Evolutionary conservation across 2,797 vertebrate species (phyloP), one percentile per base, ranked within the genome.

Genomic region (Sebastes trivittatus): DNA sequence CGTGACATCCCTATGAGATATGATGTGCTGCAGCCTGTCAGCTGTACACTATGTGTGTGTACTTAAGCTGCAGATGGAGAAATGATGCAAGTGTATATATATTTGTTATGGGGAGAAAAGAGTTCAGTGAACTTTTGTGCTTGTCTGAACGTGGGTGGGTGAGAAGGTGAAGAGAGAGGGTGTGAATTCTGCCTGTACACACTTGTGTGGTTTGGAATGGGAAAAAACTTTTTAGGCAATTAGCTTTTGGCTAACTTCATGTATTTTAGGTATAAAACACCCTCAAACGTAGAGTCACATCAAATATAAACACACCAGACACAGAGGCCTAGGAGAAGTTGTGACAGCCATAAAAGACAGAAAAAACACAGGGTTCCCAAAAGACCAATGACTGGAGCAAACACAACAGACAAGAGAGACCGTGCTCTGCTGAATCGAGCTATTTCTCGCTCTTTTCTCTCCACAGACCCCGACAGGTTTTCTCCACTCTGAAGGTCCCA

Each of bases 331-430:
- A 72, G 65, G 74, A 83, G 78, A 36, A 77, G 77, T 54, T 78
- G 55, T 63, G 75, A 83, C 86, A 83, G 72, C 81, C 78, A 36
- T 38, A 11, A 66, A 42, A 58, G 60, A 79, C 82, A 72, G 73
- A 72, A 71, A 87, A 65, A 86, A 90, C 88, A 86, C 85, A 83
- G 65, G 69, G 72, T 73, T 93, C 89, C 90, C 93, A 88, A 49
- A 78, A 69, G 78, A 91, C 62, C 20, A 32, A 67, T 22, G 64
- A 64, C 36, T 82, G 82, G 67, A 79, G 59, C 81, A 87, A 72
- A 75, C 46, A 46, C 52, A 83, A 75, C 75, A 82, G 78, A 82
- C 49, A 77, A 84, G 79, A 83, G 29, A 55, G 22, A 10, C 36
- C 0, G 5, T 8, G 6, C 64, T 66, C 13, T 25, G 62, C 27